phyloP scores from a whole-genome alignment of 2,797 vertebrate species.

The Acanthis flammea region DNA sequence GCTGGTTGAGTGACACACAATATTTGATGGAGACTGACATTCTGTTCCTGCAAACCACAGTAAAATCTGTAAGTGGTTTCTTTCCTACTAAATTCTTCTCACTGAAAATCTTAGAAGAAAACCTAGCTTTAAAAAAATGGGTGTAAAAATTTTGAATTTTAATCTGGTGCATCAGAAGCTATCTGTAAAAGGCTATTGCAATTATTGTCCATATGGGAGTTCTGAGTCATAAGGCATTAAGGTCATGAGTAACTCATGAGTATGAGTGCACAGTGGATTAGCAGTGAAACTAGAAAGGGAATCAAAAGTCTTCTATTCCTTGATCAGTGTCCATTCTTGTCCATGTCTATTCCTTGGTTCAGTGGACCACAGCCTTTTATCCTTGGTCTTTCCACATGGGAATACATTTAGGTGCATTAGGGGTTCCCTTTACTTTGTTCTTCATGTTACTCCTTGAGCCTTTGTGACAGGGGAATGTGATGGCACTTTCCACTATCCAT shows the following conservation, averaged over 20 bases:
- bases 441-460: not conserved
- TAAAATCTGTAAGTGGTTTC: not conserved
- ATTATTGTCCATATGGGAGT: not conserved
- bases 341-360: no score
- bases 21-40: not conserved
- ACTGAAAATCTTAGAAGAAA: not conserved
- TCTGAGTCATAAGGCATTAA: not conserved
- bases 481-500: not conserved
- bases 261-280: not conserved
- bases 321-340: not conserved
- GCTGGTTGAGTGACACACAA: accelerated
- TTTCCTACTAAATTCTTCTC: not conserved
- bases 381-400: not conserved
- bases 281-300: not conserved
- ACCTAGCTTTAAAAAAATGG: not conserved
- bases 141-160: not conserved
- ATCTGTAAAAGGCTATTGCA: not conserved
- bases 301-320: not conserved
- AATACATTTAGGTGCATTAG: not conserved
- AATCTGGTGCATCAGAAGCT: not conserved
- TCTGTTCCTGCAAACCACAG: not conserved
- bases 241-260: not conserved
- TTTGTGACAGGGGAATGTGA: not conserved
- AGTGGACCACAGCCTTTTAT: not conserved
- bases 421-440: not conserved